These are phyloP conservation scores for Lydus trimaculatus DNA, from an alignment of 2,888 invertebrate species.

Conservation along the genomic window DNA sequence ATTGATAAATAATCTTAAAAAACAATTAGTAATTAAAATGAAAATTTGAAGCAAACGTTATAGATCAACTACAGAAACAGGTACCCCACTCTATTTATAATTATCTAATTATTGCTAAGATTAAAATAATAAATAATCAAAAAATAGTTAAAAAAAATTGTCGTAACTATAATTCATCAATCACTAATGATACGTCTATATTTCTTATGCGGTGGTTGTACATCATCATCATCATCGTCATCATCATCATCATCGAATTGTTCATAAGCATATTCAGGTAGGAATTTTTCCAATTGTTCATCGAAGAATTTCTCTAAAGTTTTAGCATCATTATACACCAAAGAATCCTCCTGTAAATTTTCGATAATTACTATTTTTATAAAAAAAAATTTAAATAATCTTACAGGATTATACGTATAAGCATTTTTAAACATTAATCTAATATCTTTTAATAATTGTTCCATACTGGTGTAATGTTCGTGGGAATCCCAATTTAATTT, in stretches of 20 bases:
- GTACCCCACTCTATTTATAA: neutral
- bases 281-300: slow-evolving; percentile 79
- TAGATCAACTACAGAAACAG: neutral
- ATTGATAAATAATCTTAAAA: too few species aligned
- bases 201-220: slow-evolving; percentile 63
- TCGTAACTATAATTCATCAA: too few species aligned
- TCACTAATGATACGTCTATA: slow-evolving; percentile 63
- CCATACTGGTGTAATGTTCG: slow-evolving; percentile 76
- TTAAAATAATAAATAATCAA: slow-evolving; percentile 6
- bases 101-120: neutral
- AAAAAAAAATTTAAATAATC: slow-evolving; percentile 50
- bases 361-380: slow-evolving; percentile 3
- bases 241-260: slow-evolving; percentile 62
- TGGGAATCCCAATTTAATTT: slow-evolving; percentile 78
- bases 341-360: slow-evolving; percentile 71
- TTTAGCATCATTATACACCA: slow-evolving; percentile 80
- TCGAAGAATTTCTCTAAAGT: slow-evolving; percentile 87
- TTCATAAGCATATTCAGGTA: slow-evolving; percentile 76
- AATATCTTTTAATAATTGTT: slow-evolving; percentile 81
- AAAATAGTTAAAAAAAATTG: too few species aligned
- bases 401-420: slow-evolving; percentile 82
- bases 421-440: slow-evolving; percentile 89
- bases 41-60: too few species aligned
- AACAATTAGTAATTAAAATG: too few species aligned
- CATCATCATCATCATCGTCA: slow-evolving; percentile 62